A percentile compares a stretch with the other conserved stretches of the same genome.
These are phyloP conservation scores for Calliphora vomitoria DNA, from an alignment of 2,888 invertebrate genomes.

Conservation along the genomic window DNA sequence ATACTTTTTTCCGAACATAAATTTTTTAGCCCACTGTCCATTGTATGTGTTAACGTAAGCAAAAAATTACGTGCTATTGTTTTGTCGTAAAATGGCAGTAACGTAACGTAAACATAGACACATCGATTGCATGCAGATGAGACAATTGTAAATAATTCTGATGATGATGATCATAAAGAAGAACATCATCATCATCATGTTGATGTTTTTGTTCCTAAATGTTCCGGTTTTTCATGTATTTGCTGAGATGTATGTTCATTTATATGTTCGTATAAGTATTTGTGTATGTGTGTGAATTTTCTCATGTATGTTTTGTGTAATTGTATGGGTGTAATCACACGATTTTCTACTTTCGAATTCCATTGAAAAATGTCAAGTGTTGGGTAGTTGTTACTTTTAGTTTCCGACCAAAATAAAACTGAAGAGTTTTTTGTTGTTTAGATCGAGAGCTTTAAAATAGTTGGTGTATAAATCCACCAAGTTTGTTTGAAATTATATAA, in stretches of 20 bases:
- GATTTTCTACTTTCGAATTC: slow-evolving; percentile 54
- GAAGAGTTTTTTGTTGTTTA: no score
- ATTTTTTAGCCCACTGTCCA: slow-evolving; percentile 38
- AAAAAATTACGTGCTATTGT: slow-evolving; percentile 82
- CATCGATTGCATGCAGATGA: slow-evolving; percentile 80
- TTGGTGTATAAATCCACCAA: no score
- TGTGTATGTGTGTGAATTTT: neutral
- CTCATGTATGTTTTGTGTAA: slow-evolving; percentile 61
- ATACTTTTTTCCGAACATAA: neutral
- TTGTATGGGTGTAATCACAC: slow-evolving; percentile 56
- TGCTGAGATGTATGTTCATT: neutral
- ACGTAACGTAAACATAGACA: slow-evolving; percentile 81
- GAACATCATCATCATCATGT: slow-evolving; percentile 1
- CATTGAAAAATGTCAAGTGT: slow-evolving; percentile 28
- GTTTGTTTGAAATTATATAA: no score
- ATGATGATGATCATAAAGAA: slow-evolving; percentile 11
- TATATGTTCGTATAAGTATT: neutral
- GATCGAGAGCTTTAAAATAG: neutral
- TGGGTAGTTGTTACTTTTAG: slow-evolving; percentile 3
- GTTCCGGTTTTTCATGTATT: slow-evolving; percentile 8
- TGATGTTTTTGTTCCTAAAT: slow-evolving; percentile 17
- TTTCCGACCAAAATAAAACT: neutral
- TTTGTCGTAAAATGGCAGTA: slow-evolving; percentile 71
- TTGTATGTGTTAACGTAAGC: slow-evolving; percentile 79
- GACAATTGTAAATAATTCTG: slow-evolving; percentile 66